Evolutionary conservation across 2,113 vertebrate genomes (phyloP), one percentile per base, ranked within the genome.

Genomic region (Rhegmatorhina hoffmannsi): DNA sequence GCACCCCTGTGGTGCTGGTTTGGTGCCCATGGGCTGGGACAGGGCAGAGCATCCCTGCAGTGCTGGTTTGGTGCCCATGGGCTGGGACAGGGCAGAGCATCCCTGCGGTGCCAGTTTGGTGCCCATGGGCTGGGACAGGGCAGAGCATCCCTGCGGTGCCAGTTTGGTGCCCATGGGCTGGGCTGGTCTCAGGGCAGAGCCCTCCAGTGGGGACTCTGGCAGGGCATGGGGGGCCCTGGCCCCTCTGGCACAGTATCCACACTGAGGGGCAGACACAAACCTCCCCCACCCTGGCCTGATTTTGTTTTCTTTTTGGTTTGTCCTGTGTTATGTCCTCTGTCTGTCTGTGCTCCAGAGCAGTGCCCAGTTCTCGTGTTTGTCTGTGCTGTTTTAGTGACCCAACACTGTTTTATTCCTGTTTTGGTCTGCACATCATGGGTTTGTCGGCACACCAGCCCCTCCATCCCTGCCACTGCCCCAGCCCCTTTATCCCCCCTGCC

Each of bases 291-390:
- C 72, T 24, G 44, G 26, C 64, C 68, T 1, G 50, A 8, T 90
- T 84, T 92, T 15, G 17, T 95, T 96, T 96, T 89, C 75, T 94
- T 94, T 90, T 92, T 55, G 92, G 67, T 97, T 68, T 95, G 91
- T 97, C 87, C 26, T 95, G 69, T 95, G 93, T 96, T 4, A 6
- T 92, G 91, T 88, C 31, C 23, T 40, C 8, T 18, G 58, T 84
- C 53, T 89, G 89, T 80, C 87, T n/a, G 87, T 89, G 68, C 75
- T 21, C 33, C 2, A 4, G 84, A 46, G 78, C 34, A 1, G 15
- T 4, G 17, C 44, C 33, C 7, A 1, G 49, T 49, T 60, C 64
- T 66, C 8, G n/a, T 83, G 89, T 92, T 53, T 46, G 18, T 91
- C 84, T 63, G 85, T 93, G 77, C 68, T 0, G 9, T 96, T 87